These are phyloP conservation scores for Pteria penguin DNA, from an alignment of 2,888 invertebrate genomes.

Conservation along the genomic window DNA sequence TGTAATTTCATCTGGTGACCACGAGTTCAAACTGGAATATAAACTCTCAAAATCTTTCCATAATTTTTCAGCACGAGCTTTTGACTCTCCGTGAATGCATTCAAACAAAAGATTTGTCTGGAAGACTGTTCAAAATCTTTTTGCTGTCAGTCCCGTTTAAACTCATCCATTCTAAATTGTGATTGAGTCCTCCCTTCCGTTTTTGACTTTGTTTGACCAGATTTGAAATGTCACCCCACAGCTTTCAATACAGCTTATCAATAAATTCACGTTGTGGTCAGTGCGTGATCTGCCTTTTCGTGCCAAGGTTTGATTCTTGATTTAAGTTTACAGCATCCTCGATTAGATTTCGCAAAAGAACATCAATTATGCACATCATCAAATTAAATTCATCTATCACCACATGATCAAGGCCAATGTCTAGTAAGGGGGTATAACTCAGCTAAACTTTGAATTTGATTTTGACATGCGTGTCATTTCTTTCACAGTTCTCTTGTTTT, in stretches of 20 bases:
- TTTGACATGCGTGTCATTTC: not conserved
- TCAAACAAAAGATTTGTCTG: not conserved
- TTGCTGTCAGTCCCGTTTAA: conserved; percentile 10
- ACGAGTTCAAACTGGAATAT: not conserved
- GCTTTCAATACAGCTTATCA: not conserved
- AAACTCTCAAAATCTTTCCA: not conserved
- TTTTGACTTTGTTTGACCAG: conserved; percentile 10
- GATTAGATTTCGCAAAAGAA: conserved; percentile 14
- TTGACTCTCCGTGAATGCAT: not conserved
- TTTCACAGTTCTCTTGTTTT: not conserved
- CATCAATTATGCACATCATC: conserved; percentile 37
- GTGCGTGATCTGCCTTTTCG: not conserved
- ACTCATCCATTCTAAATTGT: conserved; percentile 22
- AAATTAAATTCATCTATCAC: conserved; percentile 34
- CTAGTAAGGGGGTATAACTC: conserved; percentile 18
- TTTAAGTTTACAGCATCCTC: conserved; percentile 11
- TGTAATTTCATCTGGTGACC: not conserved
- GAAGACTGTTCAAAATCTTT: not conserved
- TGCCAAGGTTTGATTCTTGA: conserved; percentile 1
- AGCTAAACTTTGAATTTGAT: conserved; percentile 1
- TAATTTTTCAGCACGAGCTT: not conserved
- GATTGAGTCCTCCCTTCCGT: conserved; percentile 13
- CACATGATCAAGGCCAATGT: conserved; percentile 29
- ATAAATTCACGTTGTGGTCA: not conserved
- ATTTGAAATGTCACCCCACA: conserved; percentile 10